Percentiles rank a stretch among this genome's conserved stretches.
Evolutionary conservation across 1,140 invertebrate species (phyloP).

Genomic region (Reticulitermes speratus): DNA sequence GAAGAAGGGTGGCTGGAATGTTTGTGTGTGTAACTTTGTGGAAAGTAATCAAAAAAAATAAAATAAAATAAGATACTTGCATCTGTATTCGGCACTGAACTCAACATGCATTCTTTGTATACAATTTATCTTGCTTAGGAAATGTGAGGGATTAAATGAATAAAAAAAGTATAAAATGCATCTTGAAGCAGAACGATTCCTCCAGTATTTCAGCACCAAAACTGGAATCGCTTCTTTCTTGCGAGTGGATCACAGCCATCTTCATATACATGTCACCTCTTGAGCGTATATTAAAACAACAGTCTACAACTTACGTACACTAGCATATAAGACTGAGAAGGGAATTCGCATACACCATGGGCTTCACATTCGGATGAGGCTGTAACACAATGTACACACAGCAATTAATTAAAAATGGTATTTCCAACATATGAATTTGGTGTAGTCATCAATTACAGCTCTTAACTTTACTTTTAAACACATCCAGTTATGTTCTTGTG

Average conservation of each 20-base stretch:
- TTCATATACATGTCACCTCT: background rate
- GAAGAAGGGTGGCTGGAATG: background rate
- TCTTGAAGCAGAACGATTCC: background rate
- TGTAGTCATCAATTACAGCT: too few relatives aligned
- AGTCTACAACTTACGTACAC: conserved; percentile 38
- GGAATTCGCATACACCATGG: conserved; percentile 91
- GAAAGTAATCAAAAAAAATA: background rate
- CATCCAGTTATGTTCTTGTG: too few relatives aligned
- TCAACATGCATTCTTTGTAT: background rate
- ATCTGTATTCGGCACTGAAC: background rate
- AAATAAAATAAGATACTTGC: background rate
- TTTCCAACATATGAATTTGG: background rate
- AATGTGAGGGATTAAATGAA: conserved; percentile 1
- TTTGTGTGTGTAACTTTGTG: background rate
- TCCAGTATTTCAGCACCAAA: background rate
- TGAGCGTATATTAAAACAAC: background rate
- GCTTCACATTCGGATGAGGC: conserved; percentile 95
- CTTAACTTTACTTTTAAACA: too few relatives aligned
- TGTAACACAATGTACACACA: conserved; percentile 57
- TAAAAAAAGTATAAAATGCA: conserved; percentile 11
- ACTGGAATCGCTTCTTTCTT: background rate
- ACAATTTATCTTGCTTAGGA: background rate
- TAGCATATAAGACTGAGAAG: conserved; percentile 64
- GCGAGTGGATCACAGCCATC: conserved; percentile 7
- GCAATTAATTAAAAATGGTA: conserved; percentile 28